Percentiles rank a stretch among this genome's conserved stretches.
Evolutionary conservation across 2,113 vertebrate species (phyloP).

Genomic region (Neotragus moschatus): DNA sequence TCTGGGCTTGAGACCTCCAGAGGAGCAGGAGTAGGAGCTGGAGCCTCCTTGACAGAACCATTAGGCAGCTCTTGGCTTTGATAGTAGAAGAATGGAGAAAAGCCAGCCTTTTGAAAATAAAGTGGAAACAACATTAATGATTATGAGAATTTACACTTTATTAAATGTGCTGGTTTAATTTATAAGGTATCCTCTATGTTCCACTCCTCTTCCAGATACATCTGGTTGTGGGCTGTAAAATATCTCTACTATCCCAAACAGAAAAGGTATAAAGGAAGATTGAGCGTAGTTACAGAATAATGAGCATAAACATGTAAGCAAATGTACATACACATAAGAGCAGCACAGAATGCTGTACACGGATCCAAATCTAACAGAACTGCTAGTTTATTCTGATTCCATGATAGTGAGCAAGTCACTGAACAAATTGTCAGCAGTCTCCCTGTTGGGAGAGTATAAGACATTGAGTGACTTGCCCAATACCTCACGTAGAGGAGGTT

Average conservation of each 20-base stretch:
- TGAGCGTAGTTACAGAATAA: background rate
- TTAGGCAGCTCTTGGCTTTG: conserved; percentile 73
- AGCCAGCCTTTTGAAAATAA: conserved; percentile 81
- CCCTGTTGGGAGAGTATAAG: background rate
- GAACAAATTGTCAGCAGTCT: background rate
- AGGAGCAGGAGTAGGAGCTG: background rate
- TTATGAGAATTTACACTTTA: background rate
- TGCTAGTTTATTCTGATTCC: background rate
- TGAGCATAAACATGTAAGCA: background rate
- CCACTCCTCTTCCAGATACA: background rate
- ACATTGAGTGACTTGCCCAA: background rate
- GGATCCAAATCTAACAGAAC: background rate
- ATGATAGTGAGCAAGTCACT: background rate
- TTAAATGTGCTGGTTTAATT: background rate
- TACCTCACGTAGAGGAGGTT: background rate
- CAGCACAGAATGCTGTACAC: background rate
- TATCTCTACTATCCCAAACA: background rate
- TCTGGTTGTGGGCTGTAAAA: background rate
- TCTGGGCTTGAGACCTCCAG: background rate
- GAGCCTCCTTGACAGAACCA: conserved; percentile 27
- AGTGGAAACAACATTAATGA: background rate
- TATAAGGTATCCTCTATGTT: background rate
- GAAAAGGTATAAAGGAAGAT: background rate
- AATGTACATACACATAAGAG: background rate
- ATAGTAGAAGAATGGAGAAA: conserved; percentile 88